Evolutionary conservation across 2,113 vertebrate genomes (phyloP), one percentile per base, ranked within the genome.

Genomic region (Bos indicus): DNA sequence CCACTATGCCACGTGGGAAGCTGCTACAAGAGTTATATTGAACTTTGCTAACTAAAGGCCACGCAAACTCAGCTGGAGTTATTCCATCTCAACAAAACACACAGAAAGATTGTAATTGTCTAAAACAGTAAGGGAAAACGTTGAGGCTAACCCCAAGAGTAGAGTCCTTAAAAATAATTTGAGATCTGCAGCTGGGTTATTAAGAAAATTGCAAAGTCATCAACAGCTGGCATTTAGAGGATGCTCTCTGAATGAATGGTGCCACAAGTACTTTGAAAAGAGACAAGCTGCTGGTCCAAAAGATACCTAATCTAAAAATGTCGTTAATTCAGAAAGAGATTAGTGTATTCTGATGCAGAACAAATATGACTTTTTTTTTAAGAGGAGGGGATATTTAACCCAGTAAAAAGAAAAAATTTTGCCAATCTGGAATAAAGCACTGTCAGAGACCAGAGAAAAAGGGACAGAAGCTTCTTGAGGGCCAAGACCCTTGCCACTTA

Each of bases 401-500:
- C 33, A 67, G 21, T 71, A 60, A 92, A n/a, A 90, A 83, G 17
- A 91, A 91, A 80, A 88, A 80, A 33, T 5, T 6, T 7, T 11
- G 51, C 56, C 67, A 89, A 54, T 95, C 23, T 96, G 25, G 33
- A 90, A 92, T 67, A 90, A 83, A 62, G 36, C 59, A 48, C 33
- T 77, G 84, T 46, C 36, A 67, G 17, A 87, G 67, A 62, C 71
- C 56, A 96, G 43, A 97, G 25, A 91, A 78, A 64, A n/a, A 88
- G 8, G 90, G 51, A 28, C 8, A 51, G 40, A n/a, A 57, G 82
- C 15, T 84, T 86, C 33, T 21, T 7, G 30, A 88, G 78, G 93
- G 56, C 89, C 40, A 87, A 4, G 54, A 30, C 86, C 88, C 81
- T 36, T 8, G 15, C 82, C 16, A 99, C 99, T 99, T 98, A 99